These are phyloP conservation scores for Baccha elongata DNA, from an alignment of 2,888 invertebrate genomes.

Conservation along the genomic window DNA sequence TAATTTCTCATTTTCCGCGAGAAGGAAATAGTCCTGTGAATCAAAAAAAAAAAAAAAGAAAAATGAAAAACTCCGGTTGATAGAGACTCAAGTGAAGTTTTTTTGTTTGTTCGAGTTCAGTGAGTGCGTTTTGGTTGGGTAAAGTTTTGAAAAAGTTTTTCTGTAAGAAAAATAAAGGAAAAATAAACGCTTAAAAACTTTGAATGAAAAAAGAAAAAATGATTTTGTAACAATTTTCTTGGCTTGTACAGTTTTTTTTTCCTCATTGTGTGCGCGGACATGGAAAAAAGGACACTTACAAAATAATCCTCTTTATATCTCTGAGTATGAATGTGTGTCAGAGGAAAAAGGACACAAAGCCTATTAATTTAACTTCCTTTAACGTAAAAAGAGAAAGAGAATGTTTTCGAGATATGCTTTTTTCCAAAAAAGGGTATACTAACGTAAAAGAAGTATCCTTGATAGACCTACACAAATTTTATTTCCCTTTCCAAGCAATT, in stretches of 20 bases:
- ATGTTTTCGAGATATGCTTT: not conserved
- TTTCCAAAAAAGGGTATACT: constrained; percentile 60
- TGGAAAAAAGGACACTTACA: constrained; percentile 41
- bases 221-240: constrained; percentile 71
- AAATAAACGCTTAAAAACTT: constrained; percentile 1
- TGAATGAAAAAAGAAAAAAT: constrained; percentile 44
- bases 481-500: constrained; percentile 27
- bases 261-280: constrained; percentile 57
- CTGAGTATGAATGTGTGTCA: constrained; percentile 24
- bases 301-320: constrained; percentile 20
- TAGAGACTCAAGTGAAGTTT: constrained; percentile 54
- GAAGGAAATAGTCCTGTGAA: constrained; percentile 76
- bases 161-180: constrained; percentile 36
- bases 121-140: constrained; percentile 57
- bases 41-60: constrained; percentile 67
- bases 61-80: constrained; percentile 75
- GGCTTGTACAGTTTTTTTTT: constrained; percentile 49
- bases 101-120: constrained; percentile 36
- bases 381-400: not conserved
- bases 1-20: constrained; percentile 39
- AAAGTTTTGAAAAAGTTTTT: constrained; percentile 26
- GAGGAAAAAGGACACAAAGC: constrained; percentile 39
- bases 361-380: not conserved
- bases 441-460: constrained; percentile 60
- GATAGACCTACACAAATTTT: constrained; percentile 45